A percentile compares a stretch with the other conserved stretches of the same genome.
Evolutionary conservation across 2,888 invertebrate species (phyloP).

Genomic region (Dastarcus helophoroides): DNA sequence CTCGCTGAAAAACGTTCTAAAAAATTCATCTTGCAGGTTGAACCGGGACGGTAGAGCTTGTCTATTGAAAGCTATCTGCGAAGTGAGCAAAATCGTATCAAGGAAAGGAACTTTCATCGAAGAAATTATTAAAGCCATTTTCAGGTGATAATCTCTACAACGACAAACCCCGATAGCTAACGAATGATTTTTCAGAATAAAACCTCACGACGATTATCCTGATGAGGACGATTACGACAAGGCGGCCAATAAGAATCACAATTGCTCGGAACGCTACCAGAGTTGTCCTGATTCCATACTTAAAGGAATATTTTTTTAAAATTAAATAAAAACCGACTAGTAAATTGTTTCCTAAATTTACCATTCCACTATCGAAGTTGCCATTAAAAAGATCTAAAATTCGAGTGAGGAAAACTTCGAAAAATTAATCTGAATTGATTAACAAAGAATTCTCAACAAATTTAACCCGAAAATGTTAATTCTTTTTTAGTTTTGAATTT

Average conservation of each 20-base stretch:
- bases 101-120: slow-evolving; percentile 48
- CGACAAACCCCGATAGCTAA: neutral
- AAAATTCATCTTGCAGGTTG: slow-evolving; percentile 29
- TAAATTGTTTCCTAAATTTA: too few relatives aligned
- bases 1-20: too few relatives aligned
- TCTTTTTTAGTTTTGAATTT: too few relatives aligned
- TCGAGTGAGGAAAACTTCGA: too few relatives aligned
- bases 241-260: slow-evolving; percentile 33
- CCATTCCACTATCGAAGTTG: too few relatives aligned
- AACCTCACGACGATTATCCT: slow-evolving; percentile 30
- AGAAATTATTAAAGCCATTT: slow-evolving; percentile 52
- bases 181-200: slow-evolving; percentile 37
- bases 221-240: slow-evolving; percentile 36
- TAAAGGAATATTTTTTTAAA: too few relatives aligned
- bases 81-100: slow-evolving; percentile 43
- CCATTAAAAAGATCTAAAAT: too few relatives aligned
- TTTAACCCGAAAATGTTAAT: too few relatives aligned
- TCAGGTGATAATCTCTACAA: slow-evolving; percentile 45
- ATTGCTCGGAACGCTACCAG: slow-evolving; percentile 39
- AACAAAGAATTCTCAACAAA: too few relatives aligned
- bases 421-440: too few relatives aligned
- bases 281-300: slow-evolving; percentile 33
- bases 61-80: slow-evolving; percentile 54
- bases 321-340: too few relatives aligned
- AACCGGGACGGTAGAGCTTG: slow-evolving; percentile 45